phyloP scores from a whole-genome alignment of 2,797 vertebrate genomes.

The Monodelphis domestica region DNA sequence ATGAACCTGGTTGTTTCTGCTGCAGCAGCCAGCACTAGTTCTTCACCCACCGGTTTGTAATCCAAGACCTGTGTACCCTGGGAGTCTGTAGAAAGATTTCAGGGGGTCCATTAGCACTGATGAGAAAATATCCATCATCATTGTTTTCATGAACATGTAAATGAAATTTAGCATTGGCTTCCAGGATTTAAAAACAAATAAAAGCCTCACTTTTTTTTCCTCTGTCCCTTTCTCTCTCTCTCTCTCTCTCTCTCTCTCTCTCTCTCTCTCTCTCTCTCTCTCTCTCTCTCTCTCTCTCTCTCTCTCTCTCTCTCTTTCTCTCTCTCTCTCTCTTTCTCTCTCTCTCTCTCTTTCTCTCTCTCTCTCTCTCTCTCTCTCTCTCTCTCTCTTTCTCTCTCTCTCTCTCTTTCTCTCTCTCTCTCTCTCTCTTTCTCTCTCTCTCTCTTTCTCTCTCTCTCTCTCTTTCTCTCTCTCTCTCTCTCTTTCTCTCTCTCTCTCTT shows the following conservation, averaged over 20 bases:
- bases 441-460: neutral
- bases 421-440: neutral
- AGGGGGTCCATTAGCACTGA: neutral
- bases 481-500: neutral
- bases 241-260: too few relatives aligned
- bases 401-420: too few relatives aligned
- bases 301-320: too few relatives aligned
- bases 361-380: neutral
- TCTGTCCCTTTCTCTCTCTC: too few relatives aligned
- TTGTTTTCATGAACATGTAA: neutral
- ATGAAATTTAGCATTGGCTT: neutral
- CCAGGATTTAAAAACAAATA: neutral
- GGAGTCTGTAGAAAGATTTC: neutral
- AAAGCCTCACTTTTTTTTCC: neutral
- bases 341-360: too few relatives aligned
- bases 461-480: too few relatives aligned
- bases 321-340: neutral
- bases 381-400: neutral
- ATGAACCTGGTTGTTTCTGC: neutral
- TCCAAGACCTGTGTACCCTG: neutral
- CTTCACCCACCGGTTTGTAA: neutral
- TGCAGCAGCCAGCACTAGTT: neutral
- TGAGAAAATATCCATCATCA: neutral
- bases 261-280: neutral
- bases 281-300: neutral